Evolutionary conservation across 2,888 invertebrate genomes (phyloP).

Genomic region (Trachelus stipa): DNA sequence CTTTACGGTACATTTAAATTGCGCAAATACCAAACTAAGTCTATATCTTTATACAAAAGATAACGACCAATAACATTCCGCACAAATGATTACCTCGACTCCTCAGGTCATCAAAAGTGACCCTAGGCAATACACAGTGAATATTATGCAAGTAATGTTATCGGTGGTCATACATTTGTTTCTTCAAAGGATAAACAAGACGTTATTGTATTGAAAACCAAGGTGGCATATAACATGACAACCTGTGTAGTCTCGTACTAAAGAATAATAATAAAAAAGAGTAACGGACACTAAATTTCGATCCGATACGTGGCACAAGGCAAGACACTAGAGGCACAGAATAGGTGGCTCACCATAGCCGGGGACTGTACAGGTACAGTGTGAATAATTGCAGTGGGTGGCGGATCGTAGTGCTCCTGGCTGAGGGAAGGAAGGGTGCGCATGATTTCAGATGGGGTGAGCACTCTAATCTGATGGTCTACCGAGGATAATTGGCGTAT

Average conservation of each 20-base stretch:
- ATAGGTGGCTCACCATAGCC: constrained; percentile 67
- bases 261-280: constrained; percentile 1
- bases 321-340: constrained; percentile 65
- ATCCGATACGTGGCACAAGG: constrained; percentile 58
- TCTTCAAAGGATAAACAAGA: not conserved
- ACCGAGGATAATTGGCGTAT: constrained; percentile 68
- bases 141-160: not conserved
- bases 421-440: constrained; percentile 88
- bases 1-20: constrained; percentile 4
- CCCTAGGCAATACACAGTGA: not conserved
- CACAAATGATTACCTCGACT: not conserved
- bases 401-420: constrained; percentile 76
- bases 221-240: constrained; percentile 1
- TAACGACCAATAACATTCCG: not conserved
- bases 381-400: constrained; percentile 69
- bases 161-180: not conserved
- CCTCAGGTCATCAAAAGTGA: not conserved
- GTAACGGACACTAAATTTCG: constrained; percentile 40
- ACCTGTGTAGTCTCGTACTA: not conserved
- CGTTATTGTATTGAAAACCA: constrained; percentile 4
- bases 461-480: constrained; percentile 88
- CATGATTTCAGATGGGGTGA: constrained; percentile 92
- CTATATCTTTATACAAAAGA: constrained; percentile 4
- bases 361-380: constrained; percentile 67
- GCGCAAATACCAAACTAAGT: constrained; percentile 1